A percentile compares a stretch with the other conserved stretches of the same genome.
Evolutionary conservation across 2,797 vertebrate genomes (phyloP).

Genomic region (Brotula barbata): DNA sequence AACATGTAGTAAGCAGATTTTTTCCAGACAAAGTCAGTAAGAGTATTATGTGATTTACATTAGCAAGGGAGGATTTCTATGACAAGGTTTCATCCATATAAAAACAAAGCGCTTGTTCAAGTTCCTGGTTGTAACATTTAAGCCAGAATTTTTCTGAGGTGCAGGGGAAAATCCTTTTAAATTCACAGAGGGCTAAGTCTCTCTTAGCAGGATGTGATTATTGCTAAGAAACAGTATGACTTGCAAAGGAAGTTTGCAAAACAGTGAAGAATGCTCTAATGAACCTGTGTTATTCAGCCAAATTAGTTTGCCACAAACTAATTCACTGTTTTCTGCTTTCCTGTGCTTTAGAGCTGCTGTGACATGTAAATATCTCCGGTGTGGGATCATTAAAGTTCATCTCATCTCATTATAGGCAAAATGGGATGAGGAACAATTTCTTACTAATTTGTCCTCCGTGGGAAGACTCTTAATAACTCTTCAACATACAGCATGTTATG

Average conservation of each 20-base stretch:
- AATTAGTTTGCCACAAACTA: background rate
- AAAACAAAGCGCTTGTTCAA: slow-evolving; percentile 40
- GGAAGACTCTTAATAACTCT: background rate
- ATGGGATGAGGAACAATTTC: too few species aligned
- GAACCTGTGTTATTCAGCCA: slow-evolving; percentile 3
- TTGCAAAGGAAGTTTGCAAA: background rate
- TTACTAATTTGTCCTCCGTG: too few species aligned
- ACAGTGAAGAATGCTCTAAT: slow-evolving; percentile 1
- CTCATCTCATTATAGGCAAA: too few species aligned
- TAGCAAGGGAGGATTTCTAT: slow-evolving; percentile 50
- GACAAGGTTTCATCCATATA: slow-evolving; percentile 46
- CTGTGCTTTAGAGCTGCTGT: too few species aligned
- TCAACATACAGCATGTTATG: background rate
- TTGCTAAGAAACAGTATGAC: slow-evolving; percentile 37
- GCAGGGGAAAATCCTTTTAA: slow-evolving; percentile 30
- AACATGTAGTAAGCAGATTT: slow-evolving; percentile 41
- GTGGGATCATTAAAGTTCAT: too few species aligned
- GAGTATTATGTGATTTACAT: slow-evolving; percentile 65
- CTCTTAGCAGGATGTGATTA: slow-evolving; percentile 52
- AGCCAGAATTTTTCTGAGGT: slow-evolving; percentile 41
- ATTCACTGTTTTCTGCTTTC: too few species aligned
- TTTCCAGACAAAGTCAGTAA: slow-evolving; percentile 48
- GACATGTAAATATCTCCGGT: too few species aligned
- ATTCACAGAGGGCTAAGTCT: slow-evolving; percentile 39
- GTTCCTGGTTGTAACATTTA: slow-evolving; percentile 34